These are phyloP conservation scores for Tanytarsus gracilentus DNA, from an alignment of 2,888 invertebrate species.

Conservation along the genomic window DNA sequence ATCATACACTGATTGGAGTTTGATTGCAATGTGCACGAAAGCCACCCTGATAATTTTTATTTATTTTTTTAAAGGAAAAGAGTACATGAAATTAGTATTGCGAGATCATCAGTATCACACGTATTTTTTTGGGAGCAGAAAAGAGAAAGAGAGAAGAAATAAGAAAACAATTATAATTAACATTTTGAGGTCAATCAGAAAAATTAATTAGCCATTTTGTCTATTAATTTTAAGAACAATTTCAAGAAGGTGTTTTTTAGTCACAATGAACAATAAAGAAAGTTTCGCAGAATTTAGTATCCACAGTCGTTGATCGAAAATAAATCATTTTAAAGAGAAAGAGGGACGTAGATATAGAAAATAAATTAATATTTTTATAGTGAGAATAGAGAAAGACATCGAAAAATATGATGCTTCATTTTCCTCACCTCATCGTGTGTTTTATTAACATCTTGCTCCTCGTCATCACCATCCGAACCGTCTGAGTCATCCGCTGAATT, in stretches of 20 bases:
- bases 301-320: too few species aligned
- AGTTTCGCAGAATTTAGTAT: too few species aligned
- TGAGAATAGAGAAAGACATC: too few species aligned
- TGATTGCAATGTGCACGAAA: slow-evolving; percentile 32
- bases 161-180: neutral
- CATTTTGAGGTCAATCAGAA: neutral
- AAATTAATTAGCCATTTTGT: too few species aligned
- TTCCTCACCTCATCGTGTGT: slow-evolving; percentile 38
- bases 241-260: too few species aligned
- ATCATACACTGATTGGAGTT: slow-evolving; percentile 29
- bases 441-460: slow-evolving; percentile 37
- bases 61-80: neutral
- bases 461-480: slow-evolving; percentile 39
- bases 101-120: neutral
- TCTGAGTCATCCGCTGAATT: slow-evolving; percentile 20
- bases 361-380: slow-evolving; percentile 11
- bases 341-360: slow-evolving; percentile 2
- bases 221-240: too few species aligned
- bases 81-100: neutral
- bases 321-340: neutral
- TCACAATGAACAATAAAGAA: too few species aligned
- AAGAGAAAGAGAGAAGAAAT: slow-evolving; percentile 9
- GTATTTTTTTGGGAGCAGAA: neutral
- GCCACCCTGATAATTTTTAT: slow-evolving; percentile 28
- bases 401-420: neutral